Evolutionary conservation across 1,140 invertebrate species (phyloP).

Genomic region (Camponotus floridanus): DNA sequence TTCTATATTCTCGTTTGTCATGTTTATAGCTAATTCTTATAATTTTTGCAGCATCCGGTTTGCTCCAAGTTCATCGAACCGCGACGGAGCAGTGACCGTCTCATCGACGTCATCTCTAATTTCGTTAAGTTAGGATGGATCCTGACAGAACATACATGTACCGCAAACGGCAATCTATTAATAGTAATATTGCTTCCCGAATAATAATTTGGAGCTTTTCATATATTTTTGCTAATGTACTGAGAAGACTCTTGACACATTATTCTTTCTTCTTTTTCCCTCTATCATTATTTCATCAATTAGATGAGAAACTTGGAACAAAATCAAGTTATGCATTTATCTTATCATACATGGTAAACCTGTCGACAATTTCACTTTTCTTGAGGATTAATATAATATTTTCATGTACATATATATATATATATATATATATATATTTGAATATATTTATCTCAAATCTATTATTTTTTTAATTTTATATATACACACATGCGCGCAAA

Average conservation of each 20-base stretch:
- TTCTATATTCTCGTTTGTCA: slow-evolving; percentile 35
- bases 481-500: too few species aligned
- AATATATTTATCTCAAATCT: too few species aligned
- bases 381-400: not conserved
- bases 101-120: slow-evolving; percentile 32
- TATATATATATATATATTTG: too few species aligned
- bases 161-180: not conserved
- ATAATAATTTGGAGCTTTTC: not conserved
- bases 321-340: not conserved
- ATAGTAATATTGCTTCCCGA: not conserved
- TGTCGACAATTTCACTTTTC: not conserved
- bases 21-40: slow-evolving; percentile 18
- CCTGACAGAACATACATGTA: not conserved
- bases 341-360: too few species aligned
- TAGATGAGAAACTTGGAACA: not conserved
- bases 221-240: not conserved
- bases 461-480: too few species aligned
- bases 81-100: slow-evolving; percentile 54
- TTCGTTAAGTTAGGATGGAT: slow-evolving; percentile 40
- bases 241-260: not conserved
- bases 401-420: not conserved
- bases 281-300: not conserved
- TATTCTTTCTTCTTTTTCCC: not conserved
- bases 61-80: slow-evolving; percentile 65
- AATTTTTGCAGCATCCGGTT: slow-evolving; percentile 46